These are phyloP conservation scores for Syncerus caffer DNA, from an alignment of 2,797 vertebrate species.

Conservation along the genomic window DNA sequence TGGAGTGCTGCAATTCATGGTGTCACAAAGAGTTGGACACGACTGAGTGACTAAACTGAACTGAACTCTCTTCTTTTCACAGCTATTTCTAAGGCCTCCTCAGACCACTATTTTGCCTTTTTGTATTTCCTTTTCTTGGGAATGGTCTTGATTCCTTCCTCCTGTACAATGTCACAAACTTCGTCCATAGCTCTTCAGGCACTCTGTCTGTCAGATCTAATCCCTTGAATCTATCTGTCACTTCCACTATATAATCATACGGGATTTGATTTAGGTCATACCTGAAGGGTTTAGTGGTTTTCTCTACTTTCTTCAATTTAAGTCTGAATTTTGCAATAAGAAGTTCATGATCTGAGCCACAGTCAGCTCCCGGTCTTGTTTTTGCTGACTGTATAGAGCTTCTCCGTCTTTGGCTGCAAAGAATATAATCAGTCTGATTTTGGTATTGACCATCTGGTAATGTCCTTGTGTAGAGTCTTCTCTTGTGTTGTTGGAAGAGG, in stretches of 20 bases:
- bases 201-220: not conserved
- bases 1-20: not conserved
- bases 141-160: not conserved
- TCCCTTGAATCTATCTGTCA: not conserved
- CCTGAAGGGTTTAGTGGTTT: not conserved
- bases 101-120: not conserved
- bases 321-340: not conserved
- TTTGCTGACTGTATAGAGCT: not conserved
- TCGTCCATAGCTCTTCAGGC: not conserved
- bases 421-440: not conserved
- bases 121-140: not conserved
- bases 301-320: not conserved
- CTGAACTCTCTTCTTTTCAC: not conserved
- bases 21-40: rapidly evolving
- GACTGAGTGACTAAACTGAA: not conserved
- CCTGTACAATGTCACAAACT: not conserved
- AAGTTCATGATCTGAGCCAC: not conserved
- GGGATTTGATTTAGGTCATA: not conserved
- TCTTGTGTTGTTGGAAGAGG: not conserved
- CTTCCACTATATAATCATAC: not conserved
- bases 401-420: not conserved
- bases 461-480: not conserved
- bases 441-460: not conserved
- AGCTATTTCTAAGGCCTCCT: not conserved
- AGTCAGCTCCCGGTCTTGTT: not conserved